A percentile compares a stretch with the other conserved stretches of the same genome.
Conservation (phyloP, 2,797 vertebrate species). For the Urophycis tenuis region DNA sequence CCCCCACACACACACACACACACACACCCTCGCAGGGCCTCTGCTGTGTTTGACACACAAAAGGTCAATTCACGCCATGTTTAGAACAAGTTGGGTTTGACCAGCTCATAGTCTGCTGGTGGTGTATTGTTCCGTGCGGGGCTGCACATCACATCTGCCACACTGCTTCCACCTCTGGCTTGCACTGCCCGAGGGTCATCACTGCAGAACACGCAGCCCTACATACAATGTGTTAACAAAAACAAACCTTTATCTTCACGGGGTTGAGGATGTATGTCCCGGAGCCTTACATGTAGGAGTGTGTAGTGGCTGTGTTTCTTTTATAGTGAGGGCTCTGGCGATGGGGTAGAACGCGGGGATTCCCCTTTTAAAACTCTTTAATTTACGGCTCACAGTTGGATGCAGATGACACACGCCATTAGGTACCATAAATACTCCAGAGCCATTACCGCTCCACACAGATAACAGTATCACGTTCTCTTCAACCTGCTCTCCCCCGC, state of each 20-base stretch:
- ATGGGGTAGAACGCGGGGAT: background rate
- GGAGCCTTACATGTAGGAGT: background rate
- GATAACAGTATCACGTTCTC: slow-evolving; percentile 20
- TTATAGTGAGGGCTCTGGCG: background rate
- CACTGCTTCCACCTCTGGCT: background rate
- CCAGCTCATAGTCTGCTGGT: background rate
- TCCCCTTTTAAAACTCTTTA: background rate
- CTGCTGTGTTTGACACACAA: background rate
- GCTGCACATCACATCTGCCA: background rate
- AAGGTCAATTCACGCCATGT: background rate
- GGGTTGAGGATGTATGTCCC: background rate
- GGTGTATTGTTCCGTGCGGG: background rate
- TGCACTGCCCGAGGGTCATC: background rate
- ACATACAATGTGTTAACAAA: background rate
- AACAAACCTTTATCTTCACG: background rate
- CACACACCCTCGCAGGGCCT: background rate
- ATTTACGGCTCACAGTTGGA: background rate
- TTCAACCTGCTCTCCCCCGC: slow-evolving; percentile 5
- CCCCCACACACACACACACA: background rate
- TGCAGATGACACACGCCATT: slow-evolving; percentile 6
- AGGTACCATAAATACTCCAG: slow-evolving; percentile 17
- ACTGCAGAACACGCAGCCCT: background rate
- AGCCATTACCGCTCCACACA: background rate
- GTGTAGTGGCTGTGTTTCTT: background rate
- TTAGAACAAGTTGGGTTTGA: background rate